Percentiles rank a stretch among this genome's conserved stretches.
These are phyloP conservation scores for Maconellicoccus hirsutus DNA, from an alignment of 1,140 invertebrate genomes.

Conservation along the genomic window DNA sequence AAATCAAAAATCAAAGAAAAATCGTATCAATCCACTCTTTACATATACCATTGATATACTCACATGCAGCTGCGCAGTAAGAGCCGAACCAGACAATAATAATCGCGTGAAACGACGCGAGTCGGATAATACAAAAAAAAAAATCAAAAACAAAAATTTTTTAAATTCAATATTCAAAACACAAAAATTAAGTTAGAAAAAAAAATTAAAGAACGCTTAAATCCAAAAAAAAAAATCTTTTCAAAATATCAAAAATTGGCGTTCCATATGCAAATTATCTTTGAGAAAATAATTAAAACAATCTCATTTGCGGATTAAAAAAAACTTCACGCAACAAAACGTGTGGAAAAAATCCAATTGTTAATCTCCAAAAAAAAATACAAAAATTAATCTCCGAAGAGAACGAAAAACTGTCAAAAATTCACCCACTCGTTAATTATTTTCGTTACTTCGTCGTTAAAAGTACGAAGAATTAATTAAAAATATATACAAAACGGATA, in stretches of 20 bases:
- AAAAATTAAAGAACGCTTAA: not conserved
- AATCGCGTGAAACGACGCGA: slow-evolving; percentile 17
- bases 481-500: too few relatives aligned
- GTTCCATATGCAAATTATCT: too few relatives aligned
- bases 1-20: slow-evolving; percentile 15
- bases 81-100: not conserved
- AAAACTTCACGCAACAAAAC: too few relatives aligned
- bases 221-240: slow-evolving; percentile 6
- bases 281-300: too few relatives aligned
- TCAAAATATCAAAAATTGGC: not conserved
- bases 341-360: too few relatives aligned
- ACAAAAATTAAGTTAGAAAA: slow-evolving; percentile 16
- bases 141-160: not conserved
- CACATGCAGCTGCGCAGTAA: slow-evolving; percentile 19
- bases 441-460: too few relatives aligned
- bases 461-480: too few relatives aligned
- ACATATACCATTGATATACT: slow-evolving; percentile 8
- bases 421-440: too few relatives aligned
- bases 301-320: too few relatives aligned
- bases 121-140: slow-evolving; percentile 17
- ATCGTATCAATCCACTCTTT: not conserved
- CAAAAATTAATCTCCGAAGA: too few relatives aligned
- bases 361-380: too few relatives aligned
- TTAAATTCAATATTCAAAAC: slow-evolving; percentile 8
- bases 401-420: too few relatives aligned